Evolutionary conservation across 2,888 invertebrate genomes (phyloP).

Genomic region (Dioctria linearis): DNA sequence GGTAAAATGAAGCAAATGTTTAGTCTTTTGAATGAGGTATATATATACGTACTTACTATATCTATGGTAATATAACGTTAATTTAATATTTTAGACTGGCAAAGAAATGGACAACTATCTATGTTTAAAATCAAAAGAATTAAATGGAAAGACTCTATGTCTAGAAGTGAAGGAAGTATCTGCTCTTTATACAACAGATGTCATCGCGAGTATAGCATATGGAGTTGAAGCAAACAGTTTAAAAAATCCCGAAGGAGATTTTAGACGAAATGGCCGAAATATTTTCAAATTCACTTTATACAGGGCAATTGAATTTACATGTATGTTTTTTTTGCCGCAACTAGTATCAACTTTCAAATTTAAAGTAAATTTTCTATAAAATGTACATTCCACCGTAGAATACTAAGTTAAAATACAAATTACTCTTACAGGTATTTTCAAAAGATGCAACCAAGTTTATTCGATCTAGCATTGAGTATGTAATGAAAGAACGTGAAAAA

Average conservation of each 20-base stretch:
- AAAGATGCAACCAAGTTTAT: constrained; percentile 67
- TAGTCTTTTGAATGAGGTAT: constrained; percentile 53
- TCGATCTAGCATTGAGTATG: constrained; percentile 67
- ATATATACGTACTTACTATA: neutral
- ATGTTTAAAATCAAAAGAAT: constrained; percentile 61
- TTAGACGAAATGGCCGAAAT: constrained; percentile 66
- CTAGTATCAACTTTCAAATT: constrained; percentile 62
- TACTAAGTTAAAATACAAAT: neutral
- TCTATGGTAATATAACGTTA: neutral
- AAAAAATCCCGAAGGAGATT: constrained; percentile 69
- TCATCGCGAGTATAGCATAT: constrained; percentile 72
- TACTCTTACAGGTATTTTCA: constrained; percentile 60
- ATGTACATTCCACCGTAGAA: neutral
- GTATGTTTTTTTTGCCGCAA: constrained; percentile 67
- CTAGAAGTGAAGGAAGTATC: constrained; percentile 62
- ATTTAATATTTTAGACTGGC: constrained; percentile 62
- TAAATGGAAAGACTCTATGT: constrained; percentile 57
- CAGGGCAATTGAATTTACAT: constrained; percentile 64
- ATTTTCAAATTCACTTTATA: constrained; percentile 61
- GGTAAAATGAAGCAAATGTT: constrained; percentile 64
- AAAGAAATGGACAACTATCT: constrained; percentile 64
- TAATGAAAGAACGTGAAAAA: constrained; percentile 69
- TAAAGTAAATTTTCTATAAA: constrained; percentile 60
- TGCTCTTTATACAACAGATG: constrained; percentile 69
- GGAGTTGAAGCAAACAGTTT: constrained; percentile 72